Evolutionary conservation across 2,797 vertebrate genomes (phyloP), one percentile per base, ranked within the genome.

Genomic region (Sylvilagus floridanus): DNA sequence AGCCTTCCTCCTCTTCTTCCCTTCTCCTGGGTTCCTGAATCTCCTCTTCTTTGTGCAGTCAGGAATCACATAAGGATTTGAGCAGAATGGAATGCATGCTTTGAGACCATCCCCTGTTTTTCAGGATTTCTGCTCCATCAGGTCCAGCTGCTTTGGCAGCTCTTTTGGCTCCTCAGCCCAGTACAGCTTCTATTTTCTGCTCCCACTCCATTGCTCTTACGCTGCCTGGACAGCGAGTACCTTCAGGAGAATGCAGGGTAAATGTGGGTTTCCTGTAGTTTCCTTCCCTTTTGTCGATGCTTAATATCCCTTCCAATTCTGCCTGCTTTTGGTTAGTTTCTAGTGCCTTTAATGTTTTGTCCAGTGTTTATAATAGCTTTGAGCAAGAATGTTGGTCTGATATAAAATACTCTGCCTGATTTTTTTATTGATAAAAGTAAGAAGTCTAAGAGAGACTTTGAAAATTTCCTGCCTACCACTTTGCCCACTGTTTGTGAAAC

Each of bases 401-500:
- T 79, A 32, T 32, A 52, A 86, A 66, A 94, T 86, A 83, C 52
- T 93, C 30, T 84, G 47, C 60, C 22, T 30, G 75, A 57, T n/a
- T 63, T 96, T 96, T 62, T 71, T 94, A 87, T 69, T 75, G 47
- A 30, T 82, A 83, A 84, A 54, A 84, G 73, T 26, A 82, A 71
- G 50, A 85, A 71, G 63, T 69, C 52, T 47, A 68, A 93, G 54
- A 42, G n/a, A 52, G 14, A 24, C 72, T 65, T 88, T 62, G 47
- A 50, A 37, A 78, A 54, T 87, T 73, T 47, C n/a, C 72, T 68
- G 24, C 13, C 2, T 24, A 9, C 60, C 19, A 17, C 32, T 73
- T 52, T 50, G 62, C 28, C 65, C 9, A 71, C 17, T 84, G 47
- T 35, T 65, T 95, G 21, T 57, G 22, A 84, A 84, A 37, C 2